These are phyloP conservation scores for Pilophorus perplexus DNA, from an alignment of 2,888 invertebrate species.

Conservation along the genomic window DNA sequence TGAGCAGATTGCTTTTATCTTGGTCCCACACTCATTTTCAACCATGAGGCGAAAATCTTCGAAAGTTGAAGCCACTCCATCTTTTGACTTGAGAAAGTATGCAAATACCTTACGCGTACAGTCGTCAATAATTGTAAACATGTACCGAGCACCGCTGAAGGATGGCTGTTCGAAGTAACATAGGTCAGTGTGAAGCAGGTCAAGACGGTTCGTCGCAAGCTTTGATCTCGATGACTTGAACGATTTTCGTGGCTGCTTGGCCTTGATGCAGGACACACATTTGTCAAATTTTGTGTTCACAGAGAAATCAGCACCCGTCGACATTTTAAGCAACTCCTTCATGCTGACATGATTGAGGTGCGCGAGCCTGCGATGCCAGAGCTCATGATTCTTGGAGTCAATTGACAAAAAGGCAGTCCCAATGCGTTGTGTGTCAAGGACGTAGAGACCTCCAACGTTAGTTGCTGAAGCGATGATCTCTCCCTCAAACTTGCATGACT, in stretches of 20 bases:
- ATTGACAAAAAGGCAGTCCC: neutral
- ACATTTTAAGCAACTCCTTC: neutral
- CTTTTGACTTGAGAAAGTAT: slow-evolving; percentile 14
- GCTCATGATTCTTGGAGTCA: neutral
- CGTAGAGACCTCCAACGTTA: neutral
- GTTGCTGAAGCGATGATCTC: neutral
- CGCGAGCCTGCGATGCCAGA: slow-evolving; percentile 13
- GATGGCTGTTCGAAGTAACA: too few relatives aligned
- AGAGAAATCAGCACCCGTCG: too few relatives aligned
- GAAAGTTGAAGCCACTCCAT: neutral
- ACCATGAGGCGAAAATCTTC: neutral
- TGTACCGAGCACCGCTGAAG: neutral
- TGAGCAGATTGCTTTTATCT: slow-evolving; percentile 18
- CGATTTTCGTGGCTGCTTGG: too few relatives aligned
- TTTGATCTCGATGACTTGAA: too few relatives aligned
- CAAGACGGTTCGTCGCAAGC: too few relatives aligned
- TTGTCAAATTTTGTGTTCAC: too few relatives aligned
- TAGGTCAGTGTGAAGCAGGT: too few relatives aligned
- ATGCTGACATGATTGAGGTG: neutral
- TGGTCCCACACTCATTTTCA: slow-evolving; percentile 11
- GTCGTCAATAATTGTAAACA: slow-evolving; percentile 29
- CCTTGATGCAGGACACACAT: too few relatives aligned
- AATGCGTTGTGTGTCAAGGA: neutral
- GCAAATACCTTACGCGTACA: slow-evolving; percentile 7
- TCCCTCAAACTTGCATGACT: too few relatives aligned